These are phyloP conservation scores for Ephydatia muelleri DNA, from an alignment of 37 sponge, comb jelly and placozoan species.

Conservation along the genomic window DNA sequence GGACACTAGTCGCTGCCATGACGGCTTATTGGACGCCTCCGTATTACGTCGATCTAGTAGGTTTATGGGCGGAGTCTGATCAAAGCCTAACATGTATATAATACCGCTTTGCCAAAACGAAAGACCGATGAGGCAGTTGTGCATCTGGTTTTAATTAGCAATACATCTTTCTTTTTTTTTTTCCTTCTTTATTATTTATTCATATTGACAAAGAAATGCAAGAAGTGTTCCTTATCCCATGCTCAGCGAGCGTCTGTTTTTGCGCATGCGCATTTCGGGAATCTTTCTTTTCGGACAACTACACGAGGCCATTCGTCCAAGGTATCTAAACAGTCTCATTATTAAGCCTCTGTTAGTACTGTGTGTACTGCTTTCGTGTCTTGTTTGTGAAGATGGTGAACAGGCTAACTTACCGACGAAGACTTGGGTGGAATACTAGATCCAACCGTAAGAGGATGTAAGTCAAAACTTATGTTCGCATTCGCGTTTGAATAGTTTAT, in stretches of 20 bases:
- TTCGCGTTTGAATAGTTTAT: not conserved
- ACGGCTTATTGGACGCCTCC: not conserved
- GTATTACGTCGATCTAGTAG: too few species aligned
- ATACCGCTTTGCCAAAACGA: too few species aligned
- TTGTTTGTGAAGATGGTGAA: slow-evolving; percentile 67
- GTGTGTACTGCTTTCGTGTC: not conserved
- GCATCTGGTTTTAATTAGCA: too few species aligned
- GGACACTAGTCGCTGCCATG: slow-evolving; percentile 29
- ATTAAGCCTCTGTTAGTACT: not conserved
- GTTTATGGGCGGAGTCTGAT: too few species aligned
- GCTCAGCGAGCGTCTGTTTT: too few species aligned
- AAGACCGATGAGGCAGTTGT: too few species aligned
- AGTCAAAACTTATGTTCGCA: slow-evolving; percentile 24
- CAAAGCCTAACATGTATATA: too few species aligned
- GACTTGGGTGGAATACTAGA: slow-evolving; percentile 91
- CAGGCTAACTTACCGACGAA: slow-evolving; percentile 82
- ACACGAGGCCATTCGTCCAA: not conserved
- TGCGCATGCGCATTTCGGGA: slow-evolving; percentile 49
- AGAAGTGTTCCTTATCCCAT: too few species aligned
- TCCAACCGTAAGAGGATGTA: slow-evolving; percentile 84
- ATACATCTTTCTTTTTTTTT: too few species aligned
- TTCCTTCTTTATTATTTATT: too few species aligned
- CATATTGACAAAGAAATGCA: too few species aligned
- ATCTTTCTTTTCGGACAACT: not conserved
- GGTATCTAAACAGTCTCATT: not conserved